Evolutionary conservation across 1,140 invertebrate species (phyloP).

Genomic region (Drosophila pachea): DNA sequence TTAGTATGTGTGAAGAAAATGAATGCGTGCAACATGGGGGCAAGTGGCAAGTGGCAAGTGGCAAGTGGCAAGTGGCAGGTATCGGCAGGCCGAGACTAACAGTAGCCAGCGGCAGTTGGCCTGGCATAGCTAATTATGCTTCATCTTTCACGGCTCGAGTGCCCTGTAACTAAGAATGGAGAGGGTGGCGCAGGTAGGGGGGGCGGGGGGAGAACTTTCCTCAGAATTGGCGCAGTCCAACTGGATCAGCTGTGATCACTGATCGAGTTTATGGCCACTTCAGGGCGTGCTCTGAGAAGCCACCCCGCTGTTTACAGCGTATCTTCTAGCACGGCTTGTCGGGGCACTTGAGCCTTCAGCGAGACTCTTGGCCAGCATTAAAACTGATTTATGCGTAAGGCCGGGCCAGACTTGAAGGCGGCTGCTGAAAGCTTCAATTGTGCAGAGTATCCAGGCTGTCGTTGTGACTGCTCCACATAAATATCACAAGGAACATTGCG

Average conservation of each 20-base stretch:
- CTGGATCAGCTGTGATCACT: no score
- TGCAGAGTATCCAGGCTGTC: background rate
- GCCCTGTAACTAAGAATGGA: background rate
- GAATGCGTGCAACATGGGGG: slow-evolving; percentile 51
- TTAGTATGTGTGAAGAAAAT: slow-evolving; percentile 75
- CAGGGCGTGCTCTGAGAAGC: no score
- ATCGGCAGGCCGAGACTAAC: slow-evolving; percentile 47
- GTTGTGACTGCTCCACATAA: background rate
- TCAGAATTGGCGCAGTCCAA: background rate
- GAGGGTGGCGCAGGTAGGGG: no score
- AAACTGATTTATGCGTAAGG: slow-evolving; percentile 65
- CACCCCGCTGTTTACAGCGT: no score
- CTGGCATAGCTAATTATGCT: slow-evolving; percentile 58
- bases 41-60: slow-evolving; percentile 14
- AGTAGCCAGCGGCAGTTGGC: slow-evolving; percentile 48
- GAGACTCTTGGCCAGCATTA: slow-evolving; percentile 58
- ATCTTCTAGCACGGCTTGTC: background rate
- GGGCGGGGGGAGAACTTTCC: background rate
- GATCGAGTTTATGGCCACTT: no score
- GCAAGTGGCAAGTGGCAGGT: slow-evolving; percentile 14
- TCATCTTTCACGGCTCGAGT: background rate
- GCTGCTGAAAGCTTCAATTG: slow-evolving; percentile 61
- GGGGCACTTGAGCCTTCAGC: slow-evolving; percentile 63
- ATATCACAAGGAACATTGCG: slow-evolving; percentile 14
- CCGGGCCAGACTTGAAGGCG: slow-evolving; percentile 54